Base-by-base conservation (phyloP, 1,140 invertebrate species). In the Bilobella aurantiaca region DNA sequence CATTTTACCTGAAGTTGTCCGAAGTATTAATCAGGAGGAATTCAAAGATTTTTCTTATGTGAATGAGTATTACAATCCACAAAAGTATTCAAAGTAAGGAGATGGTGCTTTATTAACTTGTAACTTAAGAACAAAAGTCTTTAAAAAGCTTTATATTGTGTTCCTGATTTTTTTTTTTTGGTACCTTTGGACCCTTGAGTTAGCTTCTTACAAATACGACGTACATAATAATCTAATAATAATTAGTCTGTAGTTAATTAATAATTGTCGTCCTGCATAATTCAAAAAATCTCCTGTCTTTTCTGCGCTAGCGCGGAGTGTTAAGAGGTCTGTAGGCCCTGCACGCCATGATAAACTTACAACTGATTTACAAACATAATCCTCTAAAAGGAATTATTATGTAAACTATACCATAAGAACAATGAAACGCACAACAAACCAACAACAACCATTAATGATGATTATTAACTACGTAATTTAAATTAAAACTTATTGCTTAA, bases 41-140 rank as follows among this genome's bases (percentile, higher is more conserved):
- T 99, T 99, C 81, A 84, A 85, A 69, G 95, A 93, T 46, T 99
- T 99, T 79, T 97, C 95, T 63, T 98, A 96, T 79, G 85, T 95
- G 68, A 98, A 99, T 81, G 82, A 85, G 70, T 92, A 96, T 77
- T 98, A 86, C 81, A 89, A 88, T 80, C 88, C 89, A 53, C 49
- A 53, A 53, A 53, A 53, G 49, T 53, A 53, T 53, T 53, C 49
- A 5, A 53, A 53, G 23, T 53, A 53, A 23, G 23, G 23, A 23
- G 23, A 5, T 23, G 49, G 49, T 53, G 49, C 49, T 53, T 53
- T 23, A 53, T 23, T 12, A 53, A 12, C 49, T n/a, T n/a, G n/a
- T n/a, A n/a, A n/a, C n/a, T n/a, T n/a, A n/a, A n/a, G n/a, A 12
- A 53, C 49, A 53, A 8, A 23, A 14, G 3, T 5, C 8, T 23